Evolutionary conservation across 2,113 vertebrate genomes (phyloP).

Genomic region (Callocephalon fimbriatum): DNA sequence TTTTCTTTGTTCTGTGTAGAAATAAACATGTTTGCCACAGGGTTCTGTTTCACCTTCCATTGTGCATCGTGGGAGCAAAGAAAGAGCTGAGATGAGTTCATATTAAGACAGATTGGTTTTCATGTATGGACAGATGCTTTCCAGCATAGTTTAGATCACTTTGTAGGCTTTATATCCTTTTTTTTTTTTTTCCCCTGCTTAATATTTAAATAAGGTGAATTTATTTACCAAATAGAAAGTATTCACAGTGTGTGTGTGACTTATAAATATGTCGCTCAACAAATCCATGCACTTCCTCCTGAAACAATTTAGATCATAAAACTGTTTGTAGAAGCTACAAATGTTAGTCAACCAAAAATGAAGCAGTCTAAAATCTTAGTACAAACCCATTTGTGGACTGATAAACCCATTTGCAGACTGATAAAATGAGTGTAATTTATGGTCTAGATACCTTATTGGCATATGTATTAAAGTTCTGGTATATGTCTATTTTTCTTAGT

Average conservation of each 20-base stretch:
- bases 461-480: slow-evolving; percentile 70
- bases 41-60: neutral
- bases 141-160: neutral
- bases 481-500: slow-evolving; percentile 66
- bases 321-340: slow-evolving; percentile 56
- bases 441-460: slow-evolving; percentile 57
- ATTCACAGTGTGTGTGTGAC: neutral
- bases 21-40: neutral
- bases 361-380: slow-evolving; percentile 53
- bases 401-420: slow-evolving; percentile 71
- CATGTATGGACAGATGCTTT: neutral
- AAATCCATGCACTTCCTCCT: slow-evolving; percentile 40
- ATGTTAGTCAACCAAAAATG: slow-evolving; percentile 47
- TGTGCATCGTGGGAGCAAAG: neutral
- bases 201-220: slow-evolving; percentile 5
- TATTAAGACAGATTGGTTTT: neutral
- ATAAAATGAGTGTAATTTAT: slow-evolving; percentile 72
- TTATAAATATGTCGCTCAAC: neutral
- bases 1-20: neutral
- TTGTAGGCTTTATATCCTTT: neutral
- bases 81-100: neutral
- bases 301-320: slow-evolving; percentile 54
- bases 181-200: neutral
- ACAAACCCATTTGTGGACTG: slow-evolving; percentile 65
- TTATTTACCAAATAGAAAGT: slow-evolving; percentile 28